These are phyloP conservation scores for Clostera curtula DNA, from an alignment of 2,888 invertebrate species.

Conservation along the genomic window DNA sequence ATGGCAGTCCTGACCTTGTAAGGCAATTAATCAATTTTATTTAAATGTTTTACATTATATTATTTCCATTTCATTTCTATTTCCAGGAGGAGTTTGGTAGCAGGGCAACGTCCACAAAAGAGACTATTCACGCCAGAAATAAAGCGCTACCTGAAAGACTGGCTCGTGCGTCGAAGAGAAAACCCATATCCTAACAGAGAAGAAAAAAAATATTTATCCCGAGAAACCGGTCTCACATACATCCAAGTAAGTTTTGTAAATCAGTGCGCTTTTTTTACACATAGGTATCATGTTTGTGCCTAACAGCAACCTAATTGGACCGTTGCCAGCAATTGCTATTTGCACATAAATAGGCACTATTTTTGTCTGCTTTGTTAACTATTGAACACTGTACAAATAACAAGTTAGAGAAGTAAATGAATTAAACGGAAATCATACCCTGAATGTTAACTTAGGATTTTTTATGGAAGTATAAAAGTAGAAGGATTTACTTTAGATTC, in stretches of 20 bases:
- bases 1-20: too few species aligned
- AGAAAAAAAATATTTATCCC: conserved; percentile 82
- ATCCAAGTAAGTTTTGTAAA: conserved; percentile 76
- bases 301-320: conserved; percentile 68
- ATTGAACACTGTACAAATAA: conserved; percentile 30
- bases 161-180: conserved; percentile 83
- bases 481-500: too few species aligned
- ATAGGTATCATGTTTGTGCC: conserved; percentile 48
- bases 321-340: conserved; percentile 64
- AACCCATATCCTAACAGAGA: conserved; percentile 87
- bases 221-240: conserved; percentile 84
- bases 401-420: conserved; percentile 2
- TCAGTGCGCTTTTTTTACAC: conserved; percentile 20
- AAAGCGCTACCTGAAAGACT: conserved; percentile 84
- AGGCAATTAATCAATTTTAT: too few species aligned
- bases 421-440: too few species aligned
- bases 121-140: conserved; percentile 87
- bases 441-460: too few species aligned
- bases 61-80: conserved; percentile 5
- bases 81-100: conserved; percentile 73
- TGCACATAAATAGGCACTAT: conserved; percentile 73
- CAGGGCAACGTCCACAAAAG: conserved; percentile 79
- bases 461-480: too few species aligned
- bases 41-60: conserved; percentile 7
- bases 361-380: conserved; percentile 63